phyloP scores from a whole-genome alignment of 2,797 vertebrate species.

The Crypturellus tataupa region DNA sequence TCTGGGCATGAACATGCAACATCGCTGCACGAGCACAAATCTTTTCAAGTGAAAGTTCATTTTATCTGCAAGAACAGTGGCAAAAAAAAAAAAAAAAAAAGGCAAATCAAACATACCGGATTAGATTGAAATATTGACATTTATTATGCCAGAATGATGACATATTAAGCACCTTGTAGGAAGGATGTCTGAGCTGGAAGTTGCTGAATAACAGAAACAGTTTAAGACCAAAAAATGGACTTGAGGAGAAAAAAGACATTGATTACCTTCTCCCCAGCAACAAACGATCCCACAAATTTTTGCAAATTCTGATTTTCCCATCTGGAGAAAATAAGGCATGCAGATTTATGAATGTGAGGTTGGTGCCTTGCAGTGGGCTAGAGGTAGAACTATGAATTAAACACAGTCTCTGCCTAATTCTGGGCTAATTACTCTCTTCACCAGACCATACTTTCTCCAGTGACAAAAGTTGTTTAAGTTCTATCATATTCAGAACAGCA shows the following conservation, averaged over 20 bases:
- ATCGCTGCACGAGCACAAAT: neutral
- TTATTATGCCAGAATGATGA: neutral
- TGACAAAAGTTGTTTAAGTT: neutral
- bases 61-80: neutral
- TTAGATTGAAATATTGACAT: neutral
- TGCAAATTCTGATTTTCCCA: neutral
- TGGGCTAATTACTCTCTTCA: neutral
- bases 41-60: neutral
- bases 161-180: neutral
- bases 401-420: neutral
- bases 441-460: neutral
- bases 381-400: neutral
- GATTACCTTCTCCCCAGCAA: neutral
- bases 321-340: accelerated
- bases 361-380: neutral
- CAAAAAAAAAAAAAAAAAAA: neutral
- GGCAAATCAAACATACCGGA: neutral
- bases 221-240: neutral
- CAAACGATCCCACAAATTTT: neutral
- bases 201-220: neutral
- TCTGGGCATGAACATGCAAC: accelerated
- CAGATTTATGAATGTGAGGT: accelerated
- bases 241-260: neutral
- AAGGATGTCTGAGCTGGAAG: neutral
- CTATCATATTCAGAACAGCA: neutral